Conservation (phyloP, 1,140 invertebrate species). For the Drepana arcuata region DNA sequence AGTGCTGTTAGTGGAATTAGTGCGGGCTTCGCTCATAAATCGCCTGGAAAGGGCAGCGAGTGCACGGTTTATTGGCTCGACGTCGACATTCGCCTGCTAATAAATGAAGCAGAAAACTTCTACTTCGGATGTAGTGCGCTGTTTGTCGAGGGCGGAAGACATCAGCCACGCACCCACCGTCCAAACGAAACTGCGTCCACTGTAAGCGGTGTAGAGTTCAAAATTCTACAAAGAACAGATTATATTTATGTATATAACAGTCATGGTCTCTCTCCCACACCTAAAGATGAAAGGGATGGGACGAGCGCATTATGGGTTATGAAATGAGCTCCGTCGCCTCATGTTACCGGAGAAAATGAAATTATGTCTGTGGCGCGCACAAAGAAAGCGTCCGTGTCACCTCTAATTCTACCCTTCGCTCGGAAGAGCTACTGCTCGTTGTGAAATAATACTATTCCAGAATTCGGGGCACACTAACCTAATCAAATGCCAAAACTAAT, state of each 20-base stretch:
- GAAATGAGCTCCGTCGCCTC: conserved; percentile 54
- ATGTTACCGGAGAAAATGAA: conserved; percentile 56
- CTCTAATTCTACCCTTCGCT: conserved; percentile 17
- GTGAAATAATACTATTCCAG: conserved; percentile 8
- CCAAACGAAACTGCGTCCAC: conserved; percentile 37
- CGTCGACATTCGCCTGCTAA: conserved; percentile 57
- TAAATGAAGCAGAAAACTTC: conserved; percentile 69
- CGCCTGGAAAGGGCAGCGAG: conserved; percentile 54
- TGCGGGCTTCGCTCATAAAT: conserved; percentile 61
- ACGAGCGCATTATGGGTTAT: conserved; percentile 56
- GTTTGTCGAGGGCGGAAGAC: conserved; percentile 42
- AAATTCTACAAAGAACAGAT: conserved; percentile 30
- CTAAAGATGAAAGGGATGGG: conserved; percentile 22
- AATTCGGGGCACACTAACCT: no score
- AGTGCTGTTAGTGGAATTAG: conserved; percentile 66
- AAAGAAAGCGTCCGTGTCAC: conserved; percentile 46
- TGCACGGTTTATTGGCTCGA: conserved; percentile 58
- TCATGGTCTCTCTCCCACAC: conserved; percentile 28
- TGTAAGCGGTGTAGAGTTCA: conserved; percentile 32
- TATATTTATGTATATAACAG: conserved; percentile 32
- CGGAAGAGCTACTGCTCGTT: no score
- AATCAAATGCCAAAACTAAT: no score
- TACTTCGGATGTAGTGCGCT: conserved; percentile 44
- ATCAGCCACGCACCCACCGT: conserved; percentile 23
- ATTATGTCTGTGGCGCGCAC: conserved; percentile 49